These are phyloP conservation scores for Oreotrochilus melanogaster DNA, from an alignment of 2,113 vertebrate genomes.

Conservation along the genomic window DNA sequence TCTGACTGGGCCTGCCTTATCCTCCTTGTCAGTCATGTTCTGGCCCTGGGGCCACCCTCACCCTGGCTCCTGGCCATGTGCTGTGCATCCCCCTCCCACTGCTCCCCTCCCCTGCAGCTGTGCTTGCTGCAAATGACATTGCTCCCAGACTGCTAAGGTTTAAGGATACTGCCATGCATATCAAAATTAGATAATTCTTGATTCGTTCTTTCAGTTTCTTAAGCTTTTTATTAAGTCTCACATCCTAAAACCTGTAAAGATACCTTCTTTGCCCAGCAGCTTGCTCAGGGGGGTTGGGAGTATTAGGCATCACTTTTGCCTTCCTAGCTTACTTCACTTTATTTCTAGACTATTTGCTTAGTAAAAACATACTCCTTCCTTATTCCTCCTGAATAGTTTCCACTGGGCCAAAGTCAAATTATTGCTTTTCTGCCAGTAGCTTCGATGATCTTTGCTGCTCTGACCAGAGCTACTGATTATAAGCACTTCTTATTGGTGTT, in stretches of 20 bases:
- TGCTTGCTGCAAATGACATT: rapidly evolving
- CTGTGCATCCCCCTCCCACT: rapidly evolving
- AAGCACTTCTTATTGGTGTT: background rate
- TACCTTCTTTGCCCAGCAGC: background rate
- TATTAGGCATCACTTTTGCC: background rate
- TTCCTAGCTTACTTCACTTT: background rate
- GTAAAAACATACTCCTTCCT: background rate
- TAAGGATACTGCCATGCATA: background rate
- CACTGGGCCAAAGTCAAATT: background rate
- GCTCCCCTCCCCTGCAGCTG: background rate
- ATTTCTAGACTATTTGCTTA: background rate
- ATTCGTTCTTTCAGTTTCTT: background rate
- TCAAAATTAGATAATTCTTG: background rate
- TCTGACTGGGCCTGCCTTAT: background rate
- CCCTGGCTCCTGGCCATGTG: rapidly evolving
- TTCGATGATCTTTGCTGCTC: background rate
- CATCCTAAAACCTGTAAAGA: background rate
- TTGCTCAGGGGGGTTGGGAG: background rate
- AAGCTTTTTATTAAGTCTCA: background rate
- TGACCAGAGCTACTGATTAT: background rate
- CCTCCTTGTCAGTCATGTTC: background rate
- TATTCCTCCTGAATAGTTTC: background rate
- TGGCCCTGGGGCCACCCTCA: rapidly evolving
- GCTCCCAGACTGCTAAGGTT: background rate
- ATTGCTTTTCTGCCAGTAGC: background rate